Evolutionary conservation across 2,888 invertebrate species (phyloP).

Genomic region (Acleris holmiana): DNA sequence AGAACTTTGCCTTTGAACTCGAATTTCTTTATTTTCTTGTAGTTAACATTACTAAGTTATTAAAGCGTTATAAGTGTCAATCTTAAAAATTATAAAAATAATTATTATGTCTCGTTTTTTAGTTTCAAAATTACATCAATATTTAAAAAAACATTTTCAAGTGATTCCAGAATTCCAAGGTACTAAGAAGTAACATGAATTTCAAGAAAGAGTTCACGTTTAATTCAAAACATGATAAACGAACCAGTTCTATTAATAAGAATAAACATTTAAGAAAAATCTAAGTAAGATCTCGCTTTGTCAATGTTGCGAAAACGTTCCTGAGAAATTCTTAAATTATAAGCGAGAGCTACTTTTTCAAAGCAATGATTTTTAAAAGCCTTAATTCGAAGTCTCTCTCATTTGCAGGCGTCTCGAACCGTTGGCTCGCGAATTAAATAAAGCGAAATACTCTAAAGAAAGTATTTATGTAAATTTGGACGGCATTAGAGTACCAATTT

Average conservation of each 20-base stretch:
- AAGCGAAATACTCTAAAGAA: conserved; percentile 36
- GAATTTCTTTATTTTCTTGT: no score
- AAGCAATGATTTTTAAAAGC: conserved; percentile 25
- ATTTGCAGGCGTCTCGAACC: conserved; percentile 37
- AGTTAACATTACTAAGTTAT: no score
- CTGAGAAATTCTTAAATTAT: conserved; percentile 17
- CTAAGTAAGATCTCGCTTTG: background rate
- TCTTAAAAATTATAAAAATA: no score
- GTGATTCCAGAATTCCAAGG: no score
- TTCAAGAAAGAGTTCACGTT: no score
- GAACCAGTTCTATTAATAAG: no score
- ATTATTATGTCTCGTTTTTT: no score
- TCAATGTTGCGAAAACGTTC: conserved; percentile 9
- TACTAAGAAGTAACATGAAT: no score
- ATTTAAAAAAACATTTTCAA: no score
- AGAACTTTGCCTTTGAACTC: background rate
- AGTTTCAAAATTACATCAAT: no score
- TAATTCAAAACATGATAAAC: no score
- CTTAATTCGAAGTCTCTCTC: conserved; percentile 22
- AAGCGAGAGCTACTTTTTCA: conserved; percentile 9
- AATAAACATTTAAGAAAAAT: background rate
- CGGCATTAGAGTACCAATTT: conserved; percentile 35
- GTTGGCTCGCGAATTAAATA: conserved; percentile 35
- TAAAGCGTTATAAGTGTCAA: no score
- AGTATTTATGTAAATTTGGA: conserved; percentile 37